Conservation (phyloP, 1,140 invertebrate genomes). For the Philopotamus ludificatus region DNA sequence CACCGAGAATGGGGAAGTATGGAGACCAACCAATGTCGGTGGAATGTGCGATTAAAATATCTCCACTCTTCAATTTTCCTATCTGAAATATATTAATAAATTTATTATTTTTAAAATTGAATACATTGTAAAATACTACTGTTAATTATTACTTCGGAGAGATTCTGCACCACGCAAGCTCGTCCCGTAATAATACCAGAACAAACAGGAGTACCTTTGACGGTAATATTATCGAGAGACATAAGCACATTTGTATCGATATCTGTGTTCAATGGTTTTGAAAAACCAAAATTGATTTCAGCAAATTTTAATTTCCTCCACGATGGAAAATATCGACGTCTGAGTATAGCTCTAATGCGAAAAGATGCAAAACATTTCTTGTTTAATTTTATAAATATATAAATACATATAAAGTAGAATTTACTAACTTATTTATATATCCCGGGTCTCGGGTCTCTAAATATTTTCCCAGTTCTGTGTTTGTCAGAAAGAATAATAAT, state of each 20-base stretch:
- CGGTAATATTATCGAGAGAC: constrained; percentile 41
- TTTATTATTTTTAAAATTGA: not conserved
- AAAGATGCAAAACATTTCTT: not conserved
- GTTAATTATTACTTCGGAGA: constrained; percentile 48
- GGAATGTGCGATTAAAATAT: constrained; percentile 74
- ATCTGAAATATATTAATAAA: too few relatives aligned
- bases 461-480: constrained; percentile 63
- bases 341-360: constrained; percentile 62
- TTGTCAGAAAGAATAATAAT: constrained; percentile 70
- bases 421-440: constrained; percentile 63
- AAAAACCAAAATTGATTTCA: constrained; percentile 63
- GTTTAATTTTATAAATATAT: not conserved
- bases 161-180: constrained; percentile 66
- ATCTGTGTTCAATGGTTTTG: constrained; percentile 50
- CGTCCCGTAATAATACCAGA: constrained; percentile 64
- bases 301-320: constrained; percentile 64
- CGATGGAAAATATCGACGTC: constrained; percentile 58
- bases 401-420: not conserved
- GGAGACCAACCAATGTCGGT: constrained; percentile 88
- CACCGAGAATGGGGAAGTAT: constrained; percentile 78
- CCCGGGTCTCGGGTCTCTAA: constrained; percentile 57
- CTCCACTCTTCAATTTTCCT: constrained; percentile 57
- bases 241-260: constrained; percentile 8
- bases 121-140: not conserved
- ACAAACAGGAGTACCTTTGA: constrained; percentile 70